Base-by-base conservation (phyloP, 30 jellyfish, hydroid and myxozoan species). In the Hydractinia echinata region DNA sequence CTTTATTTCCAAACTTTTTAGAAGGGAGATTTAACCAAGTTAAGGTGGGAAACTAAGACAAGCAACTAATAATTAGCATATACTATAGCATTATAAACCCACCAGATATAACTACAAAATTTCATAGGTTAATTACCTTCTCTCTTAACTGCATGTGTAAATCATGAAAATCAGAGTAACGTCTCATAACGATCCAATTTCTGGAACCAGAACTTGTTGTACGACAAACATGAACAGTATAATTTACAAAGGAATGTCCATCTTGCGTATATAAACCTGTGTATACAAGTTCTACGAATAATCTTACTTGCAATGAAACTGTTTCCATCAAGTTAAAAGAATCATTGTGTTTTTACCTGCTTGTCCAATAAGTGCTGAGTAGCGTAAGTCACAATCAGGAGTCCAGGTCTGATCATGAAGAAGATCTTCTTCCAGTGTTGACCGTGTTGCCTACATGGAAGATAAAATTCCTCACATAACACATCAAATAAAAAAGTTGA, bases 161-260 rank as follows among this genome's bases (percentile, higher is more conserved):
- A 82, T 92, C 98, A 69, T 92, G 98, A 83, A 92, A 92, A 62
- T 92, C 98, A 53, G 96, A 87, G 86, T 92, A 92, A 66, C 98
- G 81, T 56, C 98, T 64, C 76, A 95, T 79, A 18, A 92, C 95
- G 74, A 84, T 83, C 98, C 98, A 92, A 77, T 86, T 92, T 51
- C 84, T 55, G 53, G 98, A 92, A 51, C 96, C 98, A 11, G 71
- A 95, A 6, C 96, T 68, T 20, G 88, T 92, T 19, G 98, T 92
- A 54, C 95, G 95, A 72, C 98, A 92, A 50, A 92, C 98, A 71
- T 92, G 98, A 8, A 92, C 81, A 4, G 98, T 87, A 53, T 92
- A 92, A 44, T 81, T 91, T 56, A 89, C 98, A 73, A 82, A 87
- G 3, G 98, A 86, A 67, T 87, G 82, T 76, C 80, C 77, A 67